Percentiles rank a stretch among this genome's conserved stretches.
Conservation (phyloP, 2,113 vertebrate species). For the Echinops telfairi region DNA sequence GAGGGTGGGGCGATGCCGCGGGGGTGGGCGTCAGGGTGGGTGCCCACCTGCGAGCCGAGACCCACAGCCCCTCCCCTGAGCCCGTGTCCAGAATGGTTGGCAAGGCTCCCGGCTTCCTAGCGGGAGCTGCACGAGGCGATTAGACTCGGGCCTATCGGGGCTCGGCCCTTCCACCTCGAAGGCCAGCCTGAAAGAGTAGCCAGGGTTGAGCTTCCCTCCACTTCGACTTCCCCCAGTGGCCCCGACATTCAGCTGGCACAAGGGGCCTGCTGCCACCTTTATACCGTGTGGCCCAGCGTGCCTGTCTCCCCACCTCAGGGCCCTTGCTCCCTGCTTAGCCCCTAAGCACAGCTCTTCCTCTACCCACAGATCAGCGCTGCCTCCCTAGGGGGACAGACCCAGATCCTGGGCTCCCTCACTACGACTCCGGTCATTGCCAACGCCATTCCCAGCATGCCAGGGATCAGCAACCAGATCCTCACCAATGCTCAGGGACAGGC, state of each 20-base stretch:
- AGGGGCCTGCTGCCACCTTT: background rate
- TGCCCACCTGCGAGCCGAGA: background rate
- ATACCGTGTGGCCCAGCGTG: background rate
- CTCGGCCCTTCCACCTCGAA: background rate
- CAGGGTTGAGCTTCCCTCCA: background rate
- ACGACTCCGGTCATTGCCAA: conserved; percentile 93
- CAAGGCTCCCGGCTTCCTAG: conserved; percentile 9
- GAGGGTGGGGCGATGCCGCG: conserved; percentile 9
- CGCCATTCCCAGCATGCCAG: conserved; percentile 92
- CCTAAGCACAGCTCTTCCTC: conserved; percentile 78
- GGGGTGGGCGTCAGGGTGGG: background rate
- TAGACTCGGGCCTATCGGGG: background rate
- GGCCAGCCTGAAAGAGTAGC: conserved; percentile 40
- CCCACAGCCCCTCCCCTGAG: background rate
- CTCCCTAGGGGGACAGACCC: conserved; percentile 93
- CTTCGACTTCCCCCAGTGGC: background rate
- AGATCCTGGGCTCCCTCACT: conserved; percentile 94
- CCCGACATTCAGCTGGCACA: background rate
- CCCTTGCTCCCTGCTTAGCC: conserved; percentile 13
- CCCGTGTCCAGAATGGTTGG: background rate
- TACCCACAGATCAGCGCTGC: conserved; percentile 92
- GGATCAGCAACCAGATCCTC: conserved; percentile 95
- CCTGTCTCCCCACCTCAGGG: background rate
- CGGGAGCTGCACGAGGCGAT: conserved; percentile 9
- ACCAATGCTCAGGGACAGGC: conserved; percentile 98